Evolutionary conservation across 2,113 vertebrate genomes (phyloP).

Genomic region (Pygoscelis antarcticus): DNA sequence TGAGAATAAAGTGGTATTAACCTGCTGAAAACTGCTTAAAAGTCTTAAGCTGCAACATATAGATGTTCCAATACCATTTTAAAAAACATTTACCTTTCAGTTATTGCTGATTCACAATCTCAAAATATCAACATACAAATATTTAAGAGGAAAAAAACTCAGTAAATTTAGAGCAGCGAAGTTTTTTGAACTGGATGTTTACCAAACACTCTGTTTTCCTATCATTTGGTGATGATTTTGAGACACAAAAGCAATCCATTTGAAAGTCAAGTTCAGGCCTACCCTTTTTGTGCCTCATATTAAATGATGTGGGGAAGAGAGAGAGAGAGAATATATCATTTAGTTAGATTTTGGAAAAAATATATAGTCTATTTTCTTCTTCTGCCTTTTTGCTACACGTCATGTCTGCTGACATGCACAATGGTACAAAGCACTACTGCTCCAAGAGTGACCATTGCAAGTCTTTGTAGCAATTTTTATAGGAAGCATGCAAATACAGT

Average conservation of each 20-base stretch:
- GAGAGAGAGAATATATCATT: background rate
- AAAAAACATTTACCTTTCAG: constrained; percentile 73
- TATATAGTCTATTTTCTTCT: background rate
- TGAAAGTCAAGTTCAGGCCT: constrained; percentile 21
- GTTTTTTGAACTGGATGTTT: background rate
- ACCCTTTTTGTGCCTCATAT: constrained; percentile 45
- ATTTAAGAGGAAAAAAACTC: background rate
- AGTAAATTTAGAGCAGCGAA: constrained; percentile 29
- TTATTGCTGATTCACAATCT: constrained; percentile 71
- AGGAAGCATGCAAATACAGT: constrained; percentile 41
- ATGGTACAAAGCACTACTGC: constrained; percentile 22
- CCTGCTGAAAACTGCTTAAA: constrained; percentile 80
- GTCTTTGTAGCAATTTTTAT: constrained; percentile 11
- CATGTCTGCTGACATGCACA: constrained; percentile 59
- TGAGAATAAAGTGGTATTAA: constrained; percentile 80
- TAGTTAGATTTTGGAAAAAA: constrained; percentile 22
- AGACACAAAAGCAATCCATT: constrained; percentile 15
- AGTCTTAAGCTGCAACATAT: constrained; percentile 78
- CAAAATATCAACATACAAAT: constrained; percentile 65
- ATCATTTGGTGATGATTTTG: background rate
- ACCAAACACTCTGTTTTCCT: background rate
- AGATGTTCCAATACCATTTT: constrained; percentile 80
- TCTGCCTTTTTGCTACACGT: constrained; percentile 56
- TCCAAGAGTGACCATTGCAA: constrained; percentile 33
- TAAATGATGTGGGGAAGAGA: constrained; percentile 16